These are phyloP conservation scores for Drosophila arizonae DNA, from an alignment of 1,140 invertebrate species.

Conservation along the genomic window DNA sequence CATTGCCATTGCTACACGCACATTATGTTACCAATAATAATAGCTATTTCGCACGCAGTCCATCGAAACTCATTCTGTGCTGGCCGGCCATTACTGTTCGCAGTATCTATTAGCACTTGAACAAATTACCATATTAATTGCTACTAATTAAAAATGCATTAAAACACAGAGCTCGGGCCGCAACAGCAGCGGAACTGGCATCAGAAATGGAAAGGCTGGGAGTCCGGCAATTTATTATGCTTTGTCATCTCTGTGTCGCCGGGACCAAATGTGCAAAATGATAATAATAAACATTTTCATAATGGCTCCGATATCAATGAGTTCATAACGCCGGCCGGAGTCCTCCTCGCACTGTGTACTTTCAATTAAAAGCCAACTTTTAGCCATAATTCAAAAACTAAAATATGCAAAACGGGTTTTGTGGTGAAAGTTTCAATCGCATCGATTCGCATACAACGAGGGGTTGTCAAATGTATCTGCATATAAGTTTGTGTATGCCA, in stretches of 20 bases:
- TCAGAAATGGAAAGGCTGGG: slow-evolving; percentile 4
- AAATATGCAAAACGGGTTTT: slow-evolving; percentile 68
- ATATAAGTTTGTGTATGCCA: slow-evolving; percentile 1
- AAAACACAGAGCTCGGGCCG: slow-evolving; percentile 51
- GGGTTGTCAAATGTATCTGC: slow-evolving; percentile 11
- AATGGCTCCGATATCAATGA: slow-evolving; percentile 64
- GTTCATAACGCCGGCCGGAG: slow-evolving; percentile 53
- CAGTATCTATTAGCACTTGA: slow-evolving; percentile 61
- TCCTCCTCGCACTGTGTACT: slow-evolving; percentile 61
- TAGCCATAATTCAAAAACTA: slow-evolving; percentile 73
- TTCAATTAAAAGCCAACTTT: slow-evolving; percentile 79
- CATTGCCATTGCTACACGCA: background rate
- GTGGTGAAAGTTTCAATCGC: slow-evolving; percentile 59
- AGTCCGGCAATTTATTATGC: slow-evolving; percentile 70
- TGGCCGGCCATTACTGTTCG: slow-evolving; percentile 16
- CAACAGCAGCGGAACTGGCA: slow-evolving; percentile 35
- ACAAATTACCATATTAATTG: slow-evolving; percentile 82
- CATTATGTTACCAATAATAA: background rate
- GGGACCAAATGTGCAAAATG: slow-evolving; percentile 60
- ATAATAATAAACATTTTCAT: slow-evolving; percentile 79
- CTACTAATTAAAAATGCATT: slow-evolving; percentile 81
- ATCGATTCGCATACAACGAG: slow-evolving; percentile 53
- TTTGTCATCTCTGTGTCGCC: slow-evolving; percentile 69
- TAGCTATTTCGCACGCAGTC: slow-evolving; percentile 1
- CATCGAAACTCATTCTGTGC: slow-evolving; percentile 2